Evolutionary conservation across 2,888 invertebrate species (phyloP).

Genomic region (Gibbula magus): DNA sequence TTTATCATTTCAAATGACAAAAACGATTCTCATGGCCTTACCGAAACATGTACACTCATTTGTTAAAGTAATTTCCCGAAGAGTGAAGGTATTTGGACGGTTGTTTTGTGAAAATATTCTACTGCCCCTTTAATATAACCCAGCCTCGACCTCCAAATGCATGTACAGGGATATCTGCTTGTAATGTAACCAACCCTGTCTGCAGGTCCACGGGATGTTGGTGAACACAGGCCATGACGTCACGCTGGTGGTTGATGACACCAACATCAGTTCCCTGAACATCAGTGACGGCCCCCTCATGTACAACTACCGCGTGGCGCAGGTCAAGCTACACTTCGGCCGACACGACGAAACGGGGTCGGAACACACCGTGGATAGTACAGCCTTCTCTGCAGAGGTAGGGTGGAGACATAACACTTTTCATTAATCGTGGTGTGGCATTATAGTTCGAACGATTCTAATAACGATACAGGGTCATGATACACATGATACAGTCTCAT

Average conservation of each 20-base stretch:
- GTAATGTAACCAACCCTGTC: neutral
- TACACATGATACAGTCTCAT: no score
- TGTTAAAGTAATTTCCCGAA: no score
- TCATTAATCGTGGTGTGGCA: no score
- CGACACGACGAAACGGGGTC: constrained; percentile 91
- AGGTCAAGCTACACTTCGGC: constrained; percentile 83
- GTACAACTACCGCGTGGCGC: constrained; percentile 95
- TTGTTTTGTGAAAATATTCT: no score
- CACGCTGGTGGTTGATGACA: constrained; percentile 87
- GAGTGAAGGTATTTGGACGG: no score
- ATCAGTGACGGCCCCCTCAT: constrained; percentile 96
- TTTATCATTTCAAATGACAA: no score
- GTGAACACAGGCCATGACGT: constrained; percentile 96
- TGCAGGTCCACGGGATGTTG: constrained; percentile 90
- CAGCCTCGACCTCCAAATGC: neutral
- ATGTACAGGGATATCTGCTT: neutral
- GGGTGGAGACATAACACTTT: neutral
- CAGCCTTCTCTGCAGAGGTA: constrained; percentile 98
- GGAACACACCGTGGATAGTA: constrained; percentile 96
- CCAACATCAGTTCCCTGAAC: constrained; percentile 85
- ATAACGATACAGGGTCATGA: no score
- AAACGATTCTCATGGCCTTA: no score
- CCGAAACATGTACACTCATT: no score
- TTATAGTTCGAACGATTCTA: neutral
- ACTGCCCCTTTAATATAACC: no score